phyloP scores from a whole-genome alignment of 1,140 invertebrate species.

The Cotesia chilonis region DNA sequence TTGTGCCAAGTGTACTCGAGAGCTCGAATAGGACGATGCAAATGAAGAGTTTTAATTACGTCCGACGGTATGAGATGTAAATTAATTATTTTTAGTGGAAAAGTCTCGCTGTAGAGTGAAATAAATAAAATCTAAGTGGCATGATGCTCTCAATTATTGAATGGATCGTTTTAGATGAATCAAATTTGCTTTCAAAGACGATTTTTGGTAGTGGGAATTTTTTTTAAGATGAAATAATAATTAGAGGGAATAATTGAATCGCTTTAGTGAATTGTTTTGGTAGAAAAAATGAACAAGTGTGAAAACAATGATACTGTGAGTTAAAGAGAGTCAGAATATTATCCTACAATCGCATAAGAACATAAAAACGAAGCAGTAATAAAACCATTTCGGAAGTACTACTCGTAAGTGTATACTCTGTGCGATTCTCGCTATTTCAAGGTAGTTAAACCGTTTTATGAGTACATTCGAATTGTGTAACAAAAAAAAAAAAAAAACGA shows the following conservation, averaged over 20 bases:
- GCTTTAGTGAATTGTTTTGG: too few species aligned
- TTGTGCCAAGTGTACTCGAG: constrained; percentile 27
- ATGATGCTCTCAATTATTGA: constrained; percentile 28
- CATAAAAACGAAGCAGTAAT: constrained; percentile 35
- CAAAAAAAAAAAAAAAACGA: background rate
- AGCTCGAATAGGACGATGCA: constrained; percentile 28
- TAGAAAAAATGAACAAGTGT: background rate
- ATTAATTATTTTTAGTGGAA: constrained; percentile 31
- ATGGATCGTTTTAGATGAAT: background rate
- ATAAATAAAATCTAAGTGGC: constrained; percentile 27
- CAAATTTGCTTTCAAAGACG: too few species aligned
- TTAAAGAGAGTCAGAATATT: background rate
- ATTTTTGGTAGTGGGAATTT: too few species aligned
- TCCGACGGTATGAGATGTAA: constrained; percentile 25
- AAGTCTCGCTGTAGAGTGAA: constrained; percentile 18
- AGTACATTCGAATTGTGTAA: constrained; percentile 2
- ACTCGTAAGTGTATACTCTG: constrained; percentile 16
- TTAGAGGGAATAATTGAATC: background rate
- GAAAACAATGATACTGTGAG: background rate
- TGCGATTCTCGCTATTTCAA: constrained; percentile 19
- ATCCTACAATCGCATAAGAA: constrained; percentile 24
- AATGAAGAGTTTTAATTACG: constrained; percentile 37
- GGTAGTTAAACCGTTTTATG: constrained; percentile 22
- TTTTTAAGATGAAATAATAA: too few species aligned
- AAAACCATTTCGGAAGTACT: constrained; percentile 13